These are phyloP conservation scores for Vulpes lagopus DNA, from an alignment of 2,113 vertebrate species.

Conservation along the genomic window DNA sequence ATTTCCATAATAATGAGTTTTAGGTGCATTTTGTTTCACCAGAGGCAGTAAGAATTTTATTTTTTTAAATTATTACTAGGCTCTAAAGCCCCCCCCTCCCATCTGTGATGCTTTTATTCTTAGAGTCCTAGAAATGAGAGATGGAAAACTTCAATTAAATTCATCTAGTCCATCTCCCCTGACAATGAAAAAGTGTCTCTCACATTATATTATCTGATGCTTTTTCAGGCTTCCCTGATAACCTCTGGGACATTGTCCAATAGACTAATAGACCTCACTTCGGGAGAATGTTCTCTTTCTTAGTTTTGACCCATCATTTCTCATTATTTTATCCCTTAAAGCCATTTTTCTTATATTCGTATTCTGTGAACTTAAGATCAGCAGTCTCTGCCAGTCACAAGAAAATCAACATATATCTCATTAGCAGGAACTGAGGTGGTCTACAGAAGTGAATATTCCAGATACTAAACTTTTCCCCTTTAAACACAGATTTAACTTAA, in stretches of 20 bases:
- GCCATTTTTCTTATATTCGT: slow-evolving; percentile 13
- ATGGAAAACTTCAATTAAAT: slow-evolving; percentile 72
- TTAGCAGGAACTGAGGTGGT: background rate
- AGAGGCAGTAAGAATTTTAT: slow-evolving; percentile 37
- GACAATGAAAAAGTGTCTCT: slow-evolving; percentile 58
- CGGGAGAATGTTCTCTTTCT: slow-evolving; percentile 10
- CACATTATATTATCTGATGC: background rate
- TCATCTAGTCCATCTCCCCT: slow-evolving; percentile 69
- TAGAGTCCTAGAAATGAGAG: slow-evolving; percentile 60
- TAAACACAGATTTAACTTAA: background rate
- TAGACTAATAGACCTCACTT: slow-evolving; percentile 47
- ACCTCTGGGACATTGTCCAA: slow-evolving; percentile 39
- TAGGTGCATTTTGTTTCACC: slow-evolving; percentile 33
- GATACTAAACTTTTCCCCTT: background rate
- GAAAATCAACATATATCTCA: background rate
- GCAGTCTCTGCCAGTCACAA: background rate
- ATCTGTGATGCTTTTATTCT: slow-evolving; percentile 56
- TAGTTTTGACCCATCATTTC: slow-evolving; percentile 50
- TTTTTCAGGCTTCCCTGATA: slow-evolving; percentile 29
- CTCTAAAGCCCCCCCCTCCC: background rate
- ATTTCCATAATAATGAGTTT: slow-evolving; percentile 31
- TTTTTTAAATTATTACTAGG: slow-evolving; percentile 46
- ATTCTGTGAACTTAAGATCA: slow-evolving; percentile 46
- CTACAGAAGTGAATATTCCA: background rate
- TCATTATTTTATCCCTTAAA: slow-evolving; percentile 55